Percentiles rank a stretch among this genome's conserved stretches.
These are phyloP conservation scores for Bombus confusus DNA, from an alignment of 1,140 invertebrate genomes.

Conservation along the genomic window DNA sequence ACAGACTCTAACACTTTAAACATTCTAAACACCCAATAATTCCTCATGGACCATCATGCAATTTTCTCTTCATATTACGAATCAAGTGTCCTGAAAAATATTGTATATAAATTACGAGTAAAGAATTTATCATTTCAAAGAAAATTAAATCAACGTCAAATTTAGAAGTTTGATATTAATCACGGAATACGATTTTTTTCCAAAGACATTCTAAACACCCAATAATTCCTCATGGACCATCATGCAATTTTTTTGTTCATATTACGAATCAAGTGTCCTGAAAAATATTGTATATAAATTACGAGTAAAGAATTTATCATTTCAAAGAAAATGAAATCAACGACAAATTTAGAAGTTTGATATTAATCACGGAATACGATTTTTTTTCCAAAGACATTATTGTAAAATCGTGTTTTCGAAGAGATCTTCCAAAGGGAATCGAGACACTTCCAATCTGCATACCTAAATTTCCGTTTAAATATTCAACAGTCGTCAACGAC, in stretches of 20 bases:
- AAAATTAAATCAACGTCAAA: not conserved
- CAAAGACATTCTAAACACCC: too few species aligned
- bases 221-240: not conserved
- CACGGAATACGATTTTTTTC: too few species aligned
- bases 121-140: not conserved
- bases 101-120: not conserved
- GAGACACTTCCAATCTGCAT: constrained; percentile 23
- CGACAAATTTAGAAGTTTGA: not conserved
- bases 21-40: too few species aligned
- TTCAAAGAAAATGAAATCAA: not conserved
- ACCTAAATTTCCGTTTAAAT: constrained; percentile 22
- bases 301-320: not conserved
- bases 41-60: not conserved
- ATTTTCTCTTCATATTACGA: not conserved
- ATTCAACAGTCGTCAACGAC: constrained; percentile 29
- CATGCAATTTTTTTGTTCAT: not conserved
- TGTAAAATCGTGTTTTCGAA: not conserved
- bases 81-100: not conserved
- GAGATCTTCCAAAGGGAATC: constrained; percentile 1
- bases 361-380: not conserved
- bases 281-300: not conserved
- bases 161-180: too few species aligned
- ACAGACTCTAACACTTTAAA: not conserved
- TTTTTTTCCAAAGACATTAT: not conserved
- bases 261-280: not conserved